Evolutionary conservation across 2,888 invertebrate species (phyloP).

Genomic region (Torymus aiolomorphi): DNA sequence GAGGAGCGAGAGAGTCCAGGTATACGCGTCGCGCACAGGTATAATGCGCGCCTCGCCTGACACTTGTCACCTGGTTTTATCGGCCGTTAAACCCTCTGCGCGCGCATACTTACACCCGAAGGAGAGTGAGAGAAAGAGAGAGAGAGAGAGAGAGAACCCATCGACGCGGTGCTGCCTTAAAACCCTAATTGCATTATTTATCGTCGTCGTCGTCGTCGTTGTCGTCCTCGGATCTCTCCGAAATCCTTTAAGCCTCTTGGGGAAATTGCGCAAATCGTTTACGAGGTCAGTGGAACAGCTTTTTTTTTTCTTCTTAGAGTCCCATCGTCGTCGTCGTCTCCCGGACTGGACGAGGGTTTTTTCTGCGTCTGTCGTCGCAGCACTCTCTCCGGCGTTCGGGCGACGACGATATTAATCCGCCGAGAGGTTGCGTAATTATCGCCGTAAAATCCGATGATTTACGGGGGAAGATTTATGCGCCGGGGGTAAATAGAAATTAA

Average conservation of each 20-base stretch:
- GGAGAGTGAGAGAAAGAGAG: slow-evolving; percentile 31
- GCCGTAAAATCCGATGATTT: slow-evolving; percentile 54
- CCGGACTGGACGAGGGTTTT: neutral
- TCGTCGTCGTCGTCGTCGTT: slow-evolving; percentile 57
- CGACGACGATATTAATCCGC: slow-evolving; percentile 47
- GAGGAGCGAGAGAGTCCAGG: slow-evolving; percentile 8
- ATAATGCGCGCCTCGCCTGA: slow-evolving; percentile 59
- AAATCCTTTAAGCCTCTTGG: slow-evolving; percentile 57
- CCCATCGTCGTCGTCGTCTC: neutral
- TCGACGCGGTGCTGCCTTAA: slow-evolving; percentile 64
- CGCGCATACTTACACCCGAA: neutral
- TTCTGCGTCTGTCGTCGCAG: neutral
- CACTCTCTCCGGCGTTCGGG: neutral
- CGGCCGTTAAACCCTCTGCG: slow-evolving; percentile 68
- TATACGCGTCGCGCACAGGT: slow-evolving; percentile 7
- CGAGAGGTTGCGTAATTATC: slow-evolving; percentile 53
- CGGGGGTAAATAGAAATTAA: slow-evolving; percentile 49
- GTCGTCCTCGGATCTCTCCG: slow-evolving; percentile 39
- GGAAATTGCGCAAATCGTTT: slow-evolving; percentile 56
- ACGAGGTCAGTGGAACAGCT: slow-evolving; percentile 55
- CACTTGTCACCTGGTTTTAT: slow-evolving; percentile 74
- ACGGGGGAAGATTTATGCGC: slow-evolving; percentile 47
- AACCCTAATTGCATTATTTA: slow-evolving; percentile 71
- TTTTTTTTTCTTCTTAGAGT: slow-evolving; percentile 4
- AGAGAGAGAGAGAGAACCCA: no score